Conservation (phyloP, 2,888 invertebrate species). For the Helicoverpa assulta region DNA sequence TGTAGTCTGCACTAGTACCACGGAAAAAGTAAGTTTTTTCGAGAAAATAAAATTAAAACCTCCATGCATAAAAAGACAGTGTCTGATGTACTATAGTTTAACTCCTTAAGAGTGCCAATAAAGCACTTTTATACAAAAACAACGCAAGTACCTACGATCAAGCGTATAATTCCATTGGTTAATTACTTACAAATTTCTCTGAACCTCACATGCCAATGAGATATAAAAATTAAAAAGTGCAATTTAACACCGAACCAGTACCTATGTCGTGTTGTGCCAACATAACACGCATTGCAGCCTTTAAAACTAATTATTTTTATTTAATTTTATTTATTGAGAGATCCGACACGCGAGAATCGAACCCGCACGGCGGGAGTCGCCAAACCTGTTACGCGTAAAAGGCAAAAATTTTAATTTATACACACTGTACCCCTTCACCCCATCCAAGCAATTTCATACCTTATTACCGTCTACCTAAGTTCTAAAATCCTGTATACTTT, state of each 20-base stretch:
- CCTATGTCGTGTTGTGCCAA: slow-evolving; percentile 78
- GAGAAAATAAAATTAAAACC: neutral
- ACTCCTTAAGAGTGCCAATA: slow-evolving; percentile 27
- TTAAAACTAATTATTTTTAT: slow-evolving; percentile 85
- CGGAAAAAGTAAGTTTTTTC: neutral
- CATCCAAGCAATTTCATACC: slow-evolving; percentile 14
- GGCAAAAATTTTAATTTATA: slow-evolving; percentile 66
- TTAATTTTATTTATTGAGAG: slow-evolving; percentile 86
- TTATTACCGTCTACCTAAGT: slow-evolving; percentile 4
- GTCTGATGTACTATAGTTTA: slow-evolving; percentile 12
- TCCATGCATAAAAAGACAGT: neutral
- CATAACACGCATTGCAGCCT: slow-evolving; percentile 72
- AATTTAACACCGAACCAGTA: slow-evolving; percentile 77
- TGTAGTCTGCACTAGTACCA: no score
- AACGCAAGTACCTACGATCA: slow-evolving; percentile 29
- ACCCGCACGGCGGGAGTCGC: slow-evolving; percentile 74
- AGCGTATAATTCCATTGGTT: slow-evolving; percentile 44
- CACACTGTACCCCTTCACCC: slow-evolving; percentile 7
- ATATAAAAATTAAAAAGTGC: slow-evolving; percentile 80
- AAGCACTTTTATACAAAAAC: slow-evolving; percentile 22
- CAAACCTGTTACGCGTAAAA: slow-evolving; percentile 78
- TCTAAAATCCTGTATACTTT: slow-evolving; percentile 10
- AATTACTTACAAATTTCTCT: slow-evolving; percentile 62
- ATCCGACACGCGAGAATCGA: slow-evolving; percentile 76
- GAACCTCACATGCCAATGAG: slow-evolving; percentile 72